Conservation (phyloP, 2,113 vertebrate species). For the Hydropotes inermis region DNA sequence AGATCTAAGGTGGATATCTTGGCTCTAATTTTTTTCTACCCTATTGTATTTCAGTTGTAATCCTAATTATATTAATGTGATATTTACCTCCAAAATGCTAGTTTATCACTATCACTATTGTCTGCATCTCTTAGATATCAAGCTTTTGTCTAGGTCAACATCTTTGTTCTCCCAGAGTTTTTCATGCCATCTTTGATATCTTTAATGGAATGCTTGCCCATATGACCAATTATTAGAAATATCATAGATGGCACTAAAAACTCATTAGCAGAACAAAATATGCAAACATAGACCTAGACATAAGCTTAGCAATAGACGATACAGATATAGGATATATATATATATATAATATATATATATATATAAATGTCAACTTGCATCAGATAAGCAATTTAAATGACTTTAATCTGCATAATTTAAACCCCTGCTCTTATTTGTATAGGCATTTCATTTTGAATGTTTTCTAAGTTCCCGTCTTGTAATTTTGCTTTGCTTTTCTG, state of each 20-base stretch:
- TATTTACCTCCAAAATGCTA: not conserved
- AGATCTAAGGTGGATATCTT: not conserved
- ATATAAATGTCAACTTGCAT: not conserved
- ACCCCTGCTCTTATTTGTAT: constrained; percentile 71
- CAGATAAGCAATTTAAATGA: constrained; percentile 57
- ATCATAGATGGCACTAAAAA: not conserved
- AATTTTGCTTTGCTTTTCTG: constrained; percentile 77
- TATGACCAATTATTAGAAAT: not conserved
- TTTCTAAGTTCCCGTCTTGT: constrained; percentile 82
- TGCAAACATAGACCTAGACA: not conserved
- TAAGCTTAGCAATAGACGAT: not conserved
- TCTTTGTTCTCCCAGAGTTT: not conserved
- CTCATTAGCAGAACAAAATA: not conserved
- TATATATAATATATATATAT: not conserved
- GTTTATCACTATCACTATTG: not conserved
- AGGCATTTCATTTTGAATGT: constrained; percentile 72
- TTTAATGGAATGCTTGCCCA: not conserved
- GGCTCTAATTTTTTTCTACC: not conserved
- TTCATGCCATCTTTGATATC: not conserved
- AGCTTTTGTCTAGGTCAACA: not conserved
- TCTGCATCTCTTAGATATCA: not conserved
- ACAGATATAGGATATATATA: not conserved
- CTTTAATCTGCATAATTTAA: constrained; percentile 80
- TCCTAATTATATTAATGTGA: not conserved
- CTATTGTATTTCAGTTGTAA: not conserved